Evolutionary conservation across 2,113 vertebrate species (phyloP).

Genomic region (Neolamprologus ventralis): DNA sequence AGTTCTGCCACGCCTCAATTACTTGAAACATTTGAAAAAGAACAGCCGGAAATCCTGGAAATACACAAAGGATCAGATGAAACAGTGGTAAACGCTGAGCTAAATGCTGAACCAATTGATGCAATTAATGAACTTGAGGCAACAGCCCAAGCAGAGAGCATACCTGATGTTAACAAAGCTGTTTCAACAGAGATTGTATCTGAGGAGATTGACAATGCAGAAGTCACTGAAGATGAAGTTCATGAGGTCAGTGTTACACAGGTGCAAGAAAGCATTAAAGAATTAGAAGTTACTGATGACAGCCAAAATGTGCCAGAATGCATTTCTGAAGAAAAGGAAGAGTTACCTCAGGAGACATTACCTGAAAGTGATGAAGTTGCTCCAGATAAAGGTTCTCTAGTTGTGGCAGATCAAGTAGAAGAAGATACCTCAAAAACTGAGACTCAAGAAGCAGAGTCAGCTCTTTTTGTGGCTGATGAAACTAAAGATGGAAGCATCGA

Average conservation of each 20-base stretch:
- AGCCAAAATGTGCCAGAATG: not conserved
- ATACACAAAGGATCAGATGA: slow-evolving; percentile 23
- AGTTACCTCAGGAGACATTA: not conserved
- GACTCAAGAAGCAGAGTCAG: not conserved
- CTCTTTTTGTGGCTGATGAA: not conserved
- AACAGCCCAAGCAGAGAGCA: slow-evolving; percentile 7
- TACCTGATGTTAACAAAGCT: slow-evolving; percentile 30
- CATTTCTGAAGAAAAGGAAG: not conserved
- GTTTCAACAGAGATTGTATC: slow-evolving; percentile 16
- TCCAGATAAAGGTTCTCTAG: not conserved
- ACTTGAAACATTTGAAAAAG: slow-evolving; percentile 9
- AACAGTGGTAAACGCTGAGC: slow-evolving; percentile 8
- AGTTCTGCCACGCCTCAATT: slow-evolving; percentile 16
- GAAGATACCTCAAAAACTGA: not conserved
- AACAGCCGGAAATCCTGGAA: not conserved
- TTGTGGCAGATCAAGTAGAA: not conserved
- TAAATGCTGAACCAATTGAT: slow-evolving; percentile 34
- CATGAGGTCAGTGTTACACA: slow-evolving; percentile 1
- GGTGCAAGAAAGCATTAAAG: not conserved
- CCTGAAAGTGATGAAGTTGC: not conserved
- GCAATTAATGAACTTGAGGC: not conserved
- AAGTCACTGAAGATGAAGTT: slow-evolving; percentile 7
- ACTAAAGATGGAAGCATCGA: not conserved
- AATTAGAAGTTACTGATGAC: not conserved
- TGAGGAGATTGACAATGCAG: slow-evolving; percentile 8